Evolutionary conservation across 2,888 invertebrate species (phyloP).

Genomic region (Phania funesta): DNA sequence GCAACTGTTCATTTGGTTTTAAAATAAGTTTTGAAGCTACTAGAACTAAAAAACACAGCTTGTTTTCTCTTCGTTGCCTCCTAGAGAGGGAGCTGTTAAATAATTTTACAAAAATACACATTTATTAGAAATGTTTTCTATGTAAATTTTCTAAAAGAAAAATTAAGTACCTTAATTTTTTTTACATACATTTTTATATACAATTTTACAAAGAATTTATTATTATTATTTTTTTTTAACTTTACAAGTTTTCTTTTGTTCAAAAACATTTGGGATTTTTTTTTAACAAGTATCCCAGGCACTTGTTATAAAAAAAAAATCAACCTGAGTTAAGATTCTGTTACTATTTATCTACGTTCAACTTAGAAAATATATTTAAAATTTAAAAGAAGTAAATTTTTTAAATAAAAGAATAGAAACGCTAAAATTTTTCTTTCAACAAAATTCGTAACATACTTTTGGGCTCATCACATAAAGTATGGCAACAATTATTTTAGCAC

Average conservation of each 20-base stretch:
- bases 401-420: background rate
- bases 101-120: no score
- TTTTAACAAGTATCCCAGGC: conserved; percentile 42
- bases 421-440: background rate
- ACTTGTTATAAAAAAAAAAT: conserved; percentile 19
- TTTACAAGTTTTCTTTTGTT: background rate
- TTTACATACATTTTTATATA: no score
- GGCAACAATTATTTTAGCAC: background rate
- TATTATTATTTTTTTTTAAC: background rate
- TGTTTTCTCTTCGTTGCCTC: no score
- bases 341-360: background rate
- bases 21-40: no score
- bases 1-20: no score
- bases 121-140: no score
- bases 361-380: background rate
- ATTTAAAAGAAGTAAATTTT: no score
- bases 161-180: no score
- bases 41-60: no score
- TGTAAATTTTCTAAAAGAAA: no score
- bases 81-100: no score
- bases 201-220: background rate
- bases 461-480: background rate
- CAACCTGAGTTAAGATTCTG: background rate
- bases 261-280: background rate
- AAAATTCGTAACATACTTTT: conserved; percentile 3